Evolutionary conservation across 2,888 invertebrate genomes (phyloP).

Genomic region (Cheilosia vernalis): DNA sequence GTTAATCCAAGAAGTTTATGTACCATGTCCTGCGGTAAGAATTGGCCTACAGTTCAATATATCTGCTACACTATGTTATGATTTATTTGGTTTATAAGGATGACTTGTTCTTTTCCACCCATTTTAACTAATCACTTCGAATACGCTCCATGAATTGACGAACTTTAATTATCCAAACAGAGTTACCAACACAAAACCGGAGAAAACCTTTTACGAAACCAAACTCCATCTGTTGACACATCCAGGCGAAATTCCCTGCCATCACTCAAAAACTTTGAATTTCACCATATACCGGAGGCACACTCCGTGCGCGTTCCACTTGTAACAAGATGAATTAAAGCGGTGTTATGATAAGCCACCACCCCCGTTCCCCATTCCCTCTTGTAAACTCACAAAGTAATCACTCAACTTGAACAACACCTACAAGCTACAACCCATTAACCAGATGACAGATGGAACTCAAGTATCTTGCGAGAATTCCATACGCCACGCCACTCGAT

Average conservation of each 20-base stretch:
- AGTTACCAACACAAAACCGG: too few species aligned
- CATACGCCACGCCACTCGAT: constrained; percentile 30
- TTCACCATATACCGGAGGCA: constrained; percentile 17
- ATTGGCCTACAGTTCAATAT: too few species aligned
- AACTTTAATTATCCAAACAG: too few species aligned
- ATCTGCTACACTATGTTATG: too few species aligned
- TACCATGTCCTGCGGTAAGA: too few species aligned
- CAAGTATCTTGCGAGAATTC: constrained; percentile 36
- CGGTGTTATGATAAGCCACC: constrained; percentile 51
- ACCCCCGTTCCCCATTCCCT: constrained; percentile 42
- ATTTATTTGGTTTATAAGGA: too few species aligned
- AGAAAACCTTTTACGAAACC: too few species aligned
- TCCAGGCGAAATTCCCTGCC: not conserved
- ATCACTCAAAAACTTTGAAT: not conserved
- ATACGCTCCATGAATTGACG: too few species aligned
- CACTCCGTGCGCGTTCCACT: constrained; percentile 11
- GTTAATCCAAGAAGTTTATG: too few species aligned
- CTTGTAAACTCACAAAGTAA: constrained; percentile 13
- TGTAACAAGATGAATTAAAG: constrained; percentile 59
- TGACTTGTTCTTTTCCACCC: too few species aligned
- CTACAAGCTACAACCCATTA: constrained; percentile 74
- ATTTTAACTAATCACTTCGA: too few species aligned
- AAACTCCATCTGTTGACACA: not conserved
- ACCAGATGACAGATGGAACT: constrained; percentile 72
- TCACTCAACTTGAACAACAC: constrained; percentile 67